phyloP scores from a whole-genome alignment of 2,888 invertebrate genomes.

The Empis stercorea region DNA sequence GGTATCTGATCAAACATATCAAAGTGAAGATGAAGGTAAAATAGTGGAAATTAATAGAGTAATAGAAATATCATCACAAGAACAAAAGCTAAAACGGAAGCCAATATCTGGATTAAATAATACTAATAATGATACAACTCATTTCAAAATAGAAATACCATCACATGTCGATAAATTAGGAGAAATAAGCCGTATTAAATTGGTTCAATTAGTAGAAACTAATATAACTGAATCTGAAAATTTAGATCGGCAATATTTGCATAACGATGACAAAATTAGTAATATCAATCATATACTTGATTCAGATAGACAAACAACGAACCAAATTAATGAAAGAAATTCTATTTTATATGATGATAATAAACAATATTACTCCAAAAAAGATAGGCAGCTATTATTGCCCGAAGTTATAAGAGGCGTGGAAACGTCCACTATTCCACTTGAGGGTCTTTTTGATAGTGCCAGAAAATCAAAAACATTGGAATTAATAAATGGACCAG shows the following conservation, averaged over 20 bases:
- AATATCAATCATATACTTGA: conserved; percentile 36
- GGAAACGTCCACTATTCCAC: conserved; percentile 52
- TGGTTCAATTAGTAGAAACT: conserved; percentile 51
- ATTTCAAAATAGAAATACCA: conserved; percentile 44
- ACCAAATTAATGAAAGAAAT: conserved; percentile 17
- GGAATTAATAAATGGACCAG: conserved; percentile 19
- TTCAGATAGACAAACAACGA: conserved; percentile 29
- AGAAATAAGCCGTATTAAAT: conserved; percentile 53
- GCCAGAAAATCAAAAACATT: conserved; percentile 32
- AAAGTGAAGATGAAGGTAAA: conserved; percentile 36
- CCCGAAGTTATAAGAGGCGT: conserved; percentile 31
- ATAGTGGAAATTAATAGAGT: conserved; percentile 56
- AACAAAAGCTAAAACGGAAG: conserved; percentile 45
- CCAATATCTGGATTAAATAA: conserved; percentile 36
- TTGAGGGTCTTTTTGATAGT: conserved; percentile 53
- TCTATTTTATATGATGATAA: conserved; percentile 17
- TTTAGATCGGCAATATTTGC: neutral
- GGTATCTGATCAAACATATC: neutral
- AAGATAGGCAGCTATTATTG: conserved; percentile 15
- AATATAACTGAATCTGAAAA: too few species aligned
- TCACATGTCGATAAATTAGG: conserved; percentile 53
- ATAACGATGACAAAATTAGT: conserved; percentile 23
- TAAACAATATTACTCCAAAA: neutral
- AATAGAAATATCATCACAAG: conserved; percentile 53
- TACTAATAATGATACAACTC: conserved; percentile 39